These are phyloP conservation scores for Pseudomyrmex dendroicus DNA, from an alignment of 1,140 invertebrate species.

Conservation along the genomic window DNA sequence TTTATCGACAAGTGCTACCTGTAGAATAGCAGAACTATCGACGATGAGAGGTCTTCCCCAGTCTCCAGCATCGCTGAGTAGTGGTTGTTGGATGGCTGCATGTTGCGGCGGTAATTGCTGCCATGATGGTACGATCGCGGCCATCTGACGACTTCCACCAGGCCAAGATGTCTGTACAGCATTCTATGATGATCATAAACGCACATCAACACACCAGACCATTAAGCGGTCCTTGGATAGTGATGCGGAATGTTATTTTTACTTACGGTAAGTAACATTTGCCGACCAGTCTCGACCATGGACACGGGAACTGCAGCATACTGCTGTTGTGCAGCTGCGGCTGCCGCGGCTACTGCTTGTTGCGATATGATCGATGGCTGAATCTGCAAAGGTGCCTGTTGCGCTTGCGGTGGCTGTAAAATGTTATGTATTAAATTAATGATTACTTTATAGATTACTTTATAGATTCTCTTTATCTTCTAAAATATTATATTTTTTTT, in stretches of 20 bases:
- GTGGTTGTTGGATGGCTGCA: conserved; percentile 89
- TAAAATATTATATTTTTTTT: too few species aligned
- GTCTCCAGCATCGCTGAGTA: conserved; percentile 89
- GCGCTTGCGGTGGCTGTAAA: conserved; percentile 81
- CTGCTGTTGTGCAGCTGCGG: conserved; percentile 89
- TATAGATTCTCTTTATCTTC: too few species aligned
- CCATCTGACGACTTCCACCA: conserved; percentile 90
- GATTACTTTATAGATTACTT: too few species aligned
- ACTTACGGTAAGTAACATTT: conserved; percentile 89
- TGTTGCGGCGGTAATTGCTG: conserved; percentile 91
- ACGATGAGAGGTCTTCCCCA: conserved; percentile 93
- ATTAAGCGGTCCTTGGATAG: background rate
- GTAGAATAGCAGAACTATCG: conserved; percentile 90
- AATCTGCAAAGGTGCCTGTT: conserved; percentile 86
- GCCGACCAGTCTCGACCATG: conserved; percentile 92
- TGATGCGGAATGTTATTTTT: background rate
- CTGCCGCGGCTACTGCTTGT: conserved; percentile 86
- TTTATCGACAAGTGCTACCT: conserved; percentile 82
- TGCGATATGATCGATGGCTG: conserved; percentile 90
- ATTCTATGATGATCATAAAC: conserved; percentile 84
- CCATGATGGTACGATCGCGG: conserved; percentile 95
- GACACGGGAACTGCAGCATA: conserved; percentile 94
- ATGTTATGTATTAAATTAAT: background rate
- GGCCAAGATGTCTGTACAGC: conserved; percentile 94
- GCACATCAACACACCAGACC: conserved; percentile 3